Evolutionary conservation across 37 sponge, comb jelly and placozoan genomes (phyloP), one percentile per base, ranked within the genome.

Genomic region (Bolinopsis microptera): DNA sequence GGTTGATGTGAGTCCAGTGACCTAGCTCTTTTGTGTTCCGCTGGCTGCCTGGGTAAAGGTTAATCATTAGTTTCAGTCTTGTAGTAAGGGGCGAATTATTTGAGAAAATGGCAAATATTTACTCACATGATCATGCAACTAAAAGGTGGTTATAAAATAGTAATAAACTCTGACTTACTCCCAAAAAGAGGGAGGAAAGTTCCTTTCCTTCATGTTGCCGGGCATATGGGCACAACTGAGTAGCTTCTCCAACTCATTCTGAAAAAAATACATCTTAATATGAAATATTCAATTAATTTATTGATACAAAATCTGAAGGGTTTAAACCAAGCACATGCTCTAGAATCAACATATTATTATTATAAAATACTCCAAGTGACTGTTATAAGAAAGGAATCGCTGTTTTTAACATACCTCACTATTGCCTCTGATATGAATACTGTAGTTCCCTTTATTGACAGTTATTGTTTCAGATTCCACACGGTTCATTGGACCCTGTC

Each of bases 241-340:
- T 3, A 77, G 35, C 80, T 77, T 77, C 35, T 77, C 80, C 80
- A 77, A 34, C 37, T 77, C 80, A 77, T 77, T 77, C 80, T 77
- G 80, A 77, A 77, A 77, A 24, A 21, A 21, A 61, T 61, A 61
- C 16, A 18, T 61, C 9, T 61, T 61, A 18, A 21, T 61, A 21
- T 61, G 68, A 61, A 61, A n/a, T n/a, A n/a, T n/a, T n/a, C n/a
- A n/a, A n/a, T n/a, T n/a, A n/a, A n/a, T n/a, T n/a, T n/a, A n/a
- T n/a, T n/a, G n/a, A n/a, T n/a, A n/a, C n/a, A n/a, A n/a, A n/a
- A n/a, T n/a, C n/a, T n/a, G n/a, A n/a, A n/a, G n/a, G n/a, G n/a
- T n/a, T n/a, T n/a, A n/a, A n/a, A n/a, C n/a, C 34, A 77, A 77
- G 34, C 36, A 34, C 80, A 24, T n/a, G 26, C 2, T 3, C 21